phyloP scores from a whole-genome alignment of 2,113 vertebrate species.

The Manacus vitellinus region DNA sequence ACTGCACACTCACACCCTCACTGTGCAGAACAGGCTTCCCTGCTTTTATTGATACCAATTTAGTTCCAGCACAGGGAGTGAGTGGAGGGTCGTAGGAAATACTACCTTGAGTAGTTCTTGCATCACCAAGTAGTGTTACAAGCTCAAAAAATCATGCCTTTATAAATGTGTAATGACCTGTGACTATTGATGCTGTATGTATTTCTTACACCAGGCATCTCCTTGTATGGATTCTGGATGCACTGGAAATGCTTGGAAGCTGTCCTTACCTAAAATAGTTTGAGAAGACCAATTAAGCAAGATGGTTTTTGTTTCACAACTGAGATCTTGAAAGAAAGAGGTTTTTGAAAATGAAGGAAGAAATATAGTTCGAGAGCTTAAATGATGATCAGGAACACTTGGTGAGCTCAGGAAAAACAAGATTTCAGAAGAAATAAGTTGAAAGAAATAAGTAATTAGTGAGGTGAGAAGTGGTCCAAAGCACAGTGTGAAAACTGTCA shows the following conservation, averaged over 20 bases:
- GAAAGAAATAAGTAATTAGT: not conserved
- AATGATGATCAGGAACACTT: not conserved
- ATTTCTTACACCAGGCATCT: not conserved
- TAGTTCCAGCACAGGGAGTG: not conserved
- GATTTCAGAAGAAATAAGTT: not conserved
- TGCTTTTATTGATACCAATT: not conserved
- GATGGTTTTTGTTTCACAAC: not conserved
- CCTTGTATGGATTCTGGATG: not conserved
- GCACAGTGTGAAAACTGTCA: not conserved
- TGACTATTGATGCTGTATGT: not conserved
- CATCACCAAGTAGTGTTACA: not conserved
- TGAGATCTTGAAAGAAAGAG: not conserved
- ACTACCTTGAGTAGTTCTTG: not conserved
- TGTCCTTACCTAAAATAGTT: not conserved
- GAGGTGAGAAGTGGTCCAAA: not conserved
- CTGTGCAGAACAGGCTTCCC: not conserved
- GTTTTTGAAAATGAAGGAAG: not conserved
- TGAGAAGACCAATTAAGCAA: not conserved
- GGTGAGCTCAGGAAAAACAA: not conserved
- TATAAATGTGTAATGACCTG: not conserved
- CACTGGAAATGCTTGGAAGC: not conserved
- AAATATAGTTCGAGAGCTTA: not conserved
- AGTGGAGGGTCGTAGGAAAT: not conserved
- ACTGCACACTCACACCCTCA: fast-evolving
- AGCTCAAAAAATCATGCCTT: not conserved